Conservation (phyloP, 2,113 vertebrate species). For the Haemorhous mexicanus region DNA sequence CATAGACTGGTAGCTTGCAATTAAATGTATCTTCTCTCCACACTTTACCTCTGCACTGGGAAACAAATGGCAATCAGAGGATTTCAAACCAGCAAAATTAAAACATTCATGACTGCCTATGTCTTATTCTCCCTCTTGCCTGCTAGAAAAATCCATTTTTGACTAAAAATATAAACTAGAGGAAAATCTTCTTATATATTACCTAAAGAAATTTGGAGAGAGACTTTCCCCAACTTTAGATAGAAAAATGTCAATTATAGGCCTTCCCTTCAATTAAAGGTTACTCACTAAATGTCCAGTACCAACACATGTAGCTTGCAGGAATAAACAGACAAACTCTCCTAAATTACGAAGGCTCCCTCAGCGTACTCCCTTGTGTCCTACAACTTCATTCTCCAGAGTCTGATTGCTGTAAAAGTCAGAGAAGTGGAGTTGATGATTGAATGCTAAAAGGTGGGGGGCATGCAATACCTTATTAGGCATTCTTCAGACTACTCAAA, state of each 20-base stretch:
- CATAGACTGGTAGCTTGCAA: neutral
- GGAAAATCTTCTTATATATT: neutral
- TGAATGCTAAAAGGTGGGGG: neutral
- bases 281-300: neutral
- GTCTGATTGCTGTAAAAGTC: conserved; percentile 36
- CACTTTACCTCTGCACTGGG: neutral
- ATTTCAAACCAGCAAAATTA: neutral
- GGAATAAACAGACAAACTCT: neutral
- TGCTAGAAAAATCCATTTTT: neutral
- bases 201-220: neutral
- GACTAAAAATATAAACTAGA: neutral
- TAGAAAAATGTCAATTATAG: neutral
- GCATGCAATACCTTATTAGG: conserved; percentile 14
- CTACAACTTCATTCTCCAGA: conserved; percentile 16
- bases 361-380: neutral
- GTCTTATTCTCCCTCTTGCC: neutral
- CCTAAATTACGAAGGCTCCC: neutral
- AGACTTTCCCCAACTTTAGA: neutral
- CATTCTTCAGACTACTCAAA: conserved; percentile 42
- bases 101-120: neutral
- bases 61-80: neutral
- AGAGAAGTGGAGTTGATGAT: conserved; percentile 3
- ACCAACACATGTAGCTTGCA: neutral
- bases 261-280: neutral
- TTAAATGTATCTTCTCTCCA: neutral